These are phyloP conservation scores for Harpagifer antarcticus DNA, from an alignment of 2,797 vertebrate genomes.

Conservation along the genomic window DNA sequence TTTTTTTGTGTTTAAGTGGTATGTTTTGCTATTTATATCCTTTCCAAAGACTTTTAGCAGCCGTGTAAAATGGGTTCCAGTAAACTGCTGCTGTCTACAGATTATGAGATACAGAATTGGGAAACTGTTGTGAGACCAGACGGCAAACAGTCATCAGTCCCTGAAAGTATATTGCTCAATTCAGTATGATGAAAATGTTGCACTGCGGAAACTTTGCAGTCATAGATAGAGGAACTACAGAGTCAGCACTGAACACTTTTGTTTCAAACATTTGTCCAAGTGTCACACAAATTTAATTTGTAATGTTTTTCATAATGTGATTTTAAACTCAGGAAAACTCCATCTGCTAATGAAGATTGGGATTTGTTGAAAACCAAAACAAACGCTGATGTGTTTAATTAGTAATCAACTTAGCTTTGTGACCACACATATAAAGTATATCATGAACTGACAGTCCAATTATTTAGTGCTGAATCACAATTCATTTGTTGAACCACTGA, in stretches of 20 bases:
- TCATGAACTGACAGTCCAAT: too few relatives aligned
- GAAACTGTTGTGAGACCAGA: conserved; percentile 54
- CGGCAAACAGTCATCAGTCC: conserved; percentile 46
- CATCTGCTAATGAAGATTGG: background rate
- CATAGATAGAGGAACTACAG: background rate
- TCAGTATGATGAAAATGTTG: conserved; percentile 36
- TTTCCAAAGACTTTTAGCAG: conserved; percentile 9
- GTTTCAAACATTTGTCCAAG: background rate
- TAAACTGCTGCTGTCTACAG: conserved; percentile 23
- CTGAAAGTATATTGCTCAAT: conserved; percentile 50
- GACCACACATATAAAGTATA: background rate
- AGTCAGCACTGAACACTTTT: background rate
- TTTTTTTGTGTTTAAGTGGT: conserved; percentile 14
- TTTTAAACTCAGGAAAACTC: background rate
- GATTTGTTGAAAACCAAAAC: background rate
- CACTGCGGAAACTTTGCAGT: conserved; percentile 2
- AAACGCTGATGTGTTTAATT: background rate
- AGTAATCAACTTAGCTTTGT: conserved; percentile 2
- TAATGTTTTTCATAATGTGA: background rate
- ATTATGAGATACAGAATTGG: conserved; percentile 41
- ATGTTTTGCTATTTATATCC: conserved; percentile 25
- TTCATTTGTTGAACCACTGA: background rate
- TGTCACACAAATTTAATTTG: too few relatives aligned
- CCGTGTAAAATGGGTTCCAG: conserved; percentile 16
- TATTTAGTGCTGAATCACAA: background rate